These are phyloP conservation scores for Tapera naevia DNA, from an alignment of 2,797 vertebrate species.

Conservation along the genomic window DNA sequence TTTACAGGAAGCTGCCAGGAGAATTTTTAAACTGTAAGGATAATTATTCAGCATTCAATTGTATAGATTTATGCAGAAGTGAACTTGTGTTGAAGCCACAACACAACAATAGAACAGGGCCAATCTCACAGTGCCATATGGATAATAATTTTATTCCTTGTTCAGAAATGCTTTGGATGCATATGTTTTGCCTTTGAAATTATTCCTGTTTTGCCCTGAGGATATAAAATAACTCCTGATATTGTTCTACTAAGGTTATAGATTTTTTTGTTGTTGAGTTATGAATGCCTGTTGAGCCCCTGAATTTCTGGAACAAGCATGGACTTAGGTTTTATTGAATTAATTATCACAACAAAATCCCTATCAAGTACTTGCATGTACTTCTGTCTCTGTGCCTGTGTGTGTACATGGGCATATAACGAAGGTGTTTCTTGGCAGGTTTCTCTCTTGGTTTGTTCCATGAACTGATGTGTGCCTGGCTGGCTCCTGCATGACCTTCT, in stretches of 20 bases:
- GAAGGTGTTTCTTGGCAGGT: background rate
- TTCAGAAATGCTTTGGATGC: background rate
- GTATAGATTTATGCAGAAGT: background rate
- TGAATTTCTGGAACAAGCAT: background rate
- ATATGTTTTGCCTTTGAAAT: background rate
- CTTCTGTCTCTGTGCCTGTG: background rate
- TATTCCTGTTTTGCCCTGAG: background rate
- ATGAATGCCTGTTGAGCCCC: background rate
- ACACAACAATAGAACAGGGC: background rate
- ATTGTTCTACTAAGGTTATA: background rate
- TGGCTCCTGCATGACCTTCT: background rate
- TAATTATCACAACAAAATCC: background rate
- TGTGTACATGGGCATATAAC: rapidly evolving
- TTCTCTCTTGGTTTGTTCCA: background rate
- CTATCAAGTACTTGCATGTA: background rate
- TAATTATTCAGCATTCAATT: background rate
- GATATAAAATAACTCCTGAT: background rate
- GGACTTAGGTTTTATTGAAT: background rate
- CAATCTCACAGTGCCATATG: background rate
- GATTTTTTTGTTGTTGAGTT: background rate
- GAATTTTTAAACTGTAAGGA: background rate
- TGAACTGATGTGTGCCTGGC: background rate
- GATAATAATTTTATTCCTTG: background rate
- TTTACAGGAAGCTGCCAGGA: background rate
- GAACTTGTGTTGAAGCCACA: background rate